Evolutionary conservation across 2,797 vertebrate species (phyloP), one percentile per base, ranked within the genome.

Genomic region (Pipistrellus kuhlii): DNA sequence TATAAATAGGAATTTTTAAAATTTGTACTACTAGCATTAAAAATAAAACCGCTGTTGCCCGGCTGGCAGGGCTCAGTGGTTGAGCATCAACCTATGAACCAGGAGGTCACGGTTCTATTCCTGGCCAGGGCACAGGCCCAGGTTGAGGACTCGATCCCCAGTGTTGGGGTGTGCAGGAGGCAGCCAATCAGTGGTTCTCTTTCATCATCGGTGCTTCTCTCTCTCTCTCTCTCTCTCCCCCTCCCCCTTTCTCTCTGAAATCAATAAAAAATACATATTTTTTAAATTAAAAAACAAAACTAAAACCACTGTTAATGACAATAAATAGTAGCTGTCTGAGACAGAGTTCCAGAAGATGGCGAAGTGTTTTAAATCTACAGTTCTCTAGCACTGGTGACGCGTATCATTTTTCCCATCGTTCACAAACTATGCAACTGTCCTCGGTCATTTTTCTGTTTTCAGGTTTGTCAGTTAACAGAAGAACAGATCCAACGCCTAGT

Each of bases 401-500:
- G 11, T 46, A n/a, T 72, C 78, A 88, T 17, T 78, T 89, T 86
- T 86, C 57, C 83, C 41, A 71, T 6, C 73, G 46, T 71, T 15
- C 83, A 80, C 62, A 69, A 73, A 92, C 90, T 32, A 90, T 48
- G 5, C 88, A 84, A 88, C 44, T 90, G 25, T 83, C 21, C 13
- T 89, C 72, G 35, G 72, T 78, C 3, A 20, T 95, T 71, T 78
- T 94, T 92, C 23, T 32, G 5, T 91, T 97, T 95, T 92, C 78
- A 99, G 99, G 98, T 99, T 96, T 98, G 98, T 83, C 98, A 99
- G 76, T 97, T 99, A 98, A 98, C 98, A 55, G 97, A 98, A 41
- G 97, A 98, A 62, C 99, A 99, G 84, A 97, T 98, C 87, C 96
- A 89, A 94, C 98, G 98, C 96, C 90, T 99, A 95, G 99, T 99